Percentiles rank a stretch among this genome's conserved stretches.
Conservation (phyloP, 2,888 invertebrate genomes). For the Cosmopolites sordidus region DNA sequence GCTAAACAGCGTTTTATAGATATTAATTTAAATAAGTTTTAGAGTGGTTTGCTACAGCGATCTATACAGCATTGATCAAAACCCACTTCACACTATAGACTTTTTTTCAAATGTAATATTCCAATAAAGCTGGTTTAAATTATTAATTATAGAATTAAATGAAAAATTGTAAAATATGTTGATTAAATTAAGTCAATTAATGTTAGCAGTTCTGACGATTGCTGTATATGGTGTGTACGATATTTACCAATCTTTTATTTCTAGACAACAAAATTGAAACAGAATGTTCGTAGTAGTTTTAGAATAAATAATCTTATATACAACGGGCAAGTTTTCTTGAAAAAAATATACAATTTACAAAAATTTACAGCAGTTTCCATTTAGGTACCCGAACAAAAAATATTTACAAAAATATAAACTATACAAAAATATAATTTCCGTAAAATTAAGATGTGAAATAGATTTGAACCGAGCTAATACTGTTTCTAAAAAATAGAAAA, state of each 20-base stretch:
- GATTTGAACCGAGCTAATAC: constrained; percentile 7
- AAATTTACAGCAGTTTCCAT: constrained; percentile 35
- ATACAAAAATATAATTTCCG: constrained; percentile 14
- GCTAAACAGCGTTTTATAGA: background rate
- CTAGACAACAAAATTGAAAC: background rate
- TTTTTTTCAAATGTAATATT: too few species aligned
- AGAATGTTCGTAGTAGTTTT: background rate
- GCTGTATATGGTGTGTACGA: background rate
- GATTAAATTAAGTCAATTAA: too few species aligned
- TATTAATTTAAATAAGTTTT: background rate
- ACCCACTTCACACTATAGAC: too few species aligned
- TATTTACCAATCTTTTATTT: constrained; percentile 1
- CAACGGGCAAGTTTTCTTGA: constrained; percentile 36
- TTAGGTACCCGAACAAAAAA: constrained; percentile 34
- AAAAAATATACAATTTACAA: constrained; percentile 38
- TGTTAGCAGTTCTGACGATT: too few species aligned
- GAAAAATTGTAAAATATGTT: too few species aligned
- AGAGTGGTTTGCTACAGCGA: constrained; percentile 1
- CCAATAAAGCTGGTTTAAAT: too few species aligned
- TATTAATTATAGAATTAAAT: too few species aligned
- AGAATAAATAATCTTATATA: constrained; percentile 32
- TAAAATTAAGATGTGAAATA: constrained; percentile 8
- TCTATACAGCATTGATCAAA: background rate
- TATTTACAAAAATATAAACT: constrained; percentile 17
- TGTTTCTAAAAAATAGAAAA: constrained; percentile 6